A percentile compares a stretch with the other conserved stretches of the same genome.
phyloP scores from a whole-genome alignment of 2,797 vertebrate genomes.

The Sebastiscus tertius region DNA sequence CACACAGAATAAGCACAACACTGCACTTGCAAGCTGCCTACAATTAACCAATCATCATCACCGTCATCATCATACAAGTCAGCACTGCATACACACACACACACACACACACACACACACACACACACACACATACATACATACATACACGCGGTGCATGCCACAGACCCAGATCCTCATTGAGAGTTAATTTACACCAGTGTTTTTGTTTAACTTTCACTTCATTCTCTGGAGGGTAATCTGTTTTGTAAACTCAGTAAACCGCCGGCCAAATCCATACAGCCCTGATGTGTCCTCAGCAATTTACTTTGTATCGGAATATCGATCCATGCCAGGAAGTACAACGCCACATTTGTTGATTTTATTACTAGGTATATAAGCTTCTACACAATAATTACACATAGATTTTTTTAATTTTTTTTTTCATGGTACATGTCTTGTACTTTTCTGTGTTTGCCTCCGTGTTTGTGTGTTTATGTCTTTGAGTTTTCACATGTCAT shows the following conservation, averaged over 20 bases:
- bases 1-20: constrained; percentile 30
- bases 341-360: background rate
- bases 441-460: background rate
- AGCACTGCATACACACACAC: constrained; percentile 40
- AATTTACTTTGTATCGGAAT: background rate
- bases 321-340: constrained; percentile 1
- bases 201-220: constrained; percentile 66
- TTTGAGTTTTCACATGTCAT: background rate
- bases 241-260: constrained; percentile 46
- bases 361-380: background rate
- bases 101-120: no score
- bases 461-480: background rate
- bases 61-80: constrained; percentile 49
- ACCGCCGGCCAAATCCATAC: constrained; percentile 9
- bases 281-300: constrained; percentile 31
- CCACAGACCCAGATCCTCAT: constrained; percentile 39
- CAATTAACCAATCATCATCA: constrained; percentile 85
- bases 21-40: constrained; percentile 75
- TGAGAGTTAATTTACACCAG: constrained; percentile 75
- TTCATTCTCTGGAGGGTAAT: constrained; percentile 51
- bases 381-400: background rate
- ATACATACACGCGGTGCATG: constrained; percentile 45
- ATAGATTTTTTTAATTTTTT: background rate
- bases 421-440: background rate
- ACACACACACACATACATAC: constrained; percentile 46